Evolutionary conservation across 2,888 invertebrate species (phyloP).

Genomic region (Amphiduros pacificus): DNA sequence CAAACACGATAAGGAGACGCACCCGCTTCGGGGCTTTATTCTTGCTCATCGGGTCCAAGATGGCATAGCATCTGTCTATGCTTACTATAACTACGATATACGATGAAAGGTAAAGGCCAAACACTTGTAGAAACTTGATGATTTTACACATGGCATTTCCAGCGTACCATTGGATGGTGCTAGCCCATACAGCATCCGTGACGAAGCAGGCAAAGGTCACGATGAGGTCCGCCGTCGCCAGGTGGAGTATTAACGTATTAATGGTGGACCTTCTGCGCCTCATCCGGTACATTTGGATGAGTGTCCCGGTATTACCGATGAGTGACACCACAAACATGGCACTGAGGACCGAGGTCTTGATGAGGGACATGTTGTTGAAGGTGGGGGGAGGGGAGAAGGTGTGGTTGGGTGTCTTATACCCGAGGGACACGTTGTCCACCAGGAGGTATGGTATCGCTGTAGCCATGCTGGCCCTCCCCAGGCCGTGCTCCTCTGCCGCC

Average conservation of each 20-base stretch:
- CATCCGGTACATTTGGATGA: slow-evolving; percentile 74
- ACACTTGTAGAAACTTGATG: slow-evolving; percentile 81
- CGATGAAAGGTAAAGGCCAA: slow-evolving; percentile 79
- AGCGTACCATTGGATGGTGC: slow-evolving; percentile 79
- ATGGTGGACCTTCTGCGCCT: slow-evolving; percentile 57
- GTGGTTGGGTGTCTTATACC: no score
- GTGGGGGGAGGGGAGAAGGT: slow-evolving; percentile 63
- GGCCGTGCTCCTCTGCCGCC: no score
- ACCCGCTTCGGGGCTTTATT: slow-evolving; percentile 69
- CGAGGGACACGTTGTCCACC: no score
- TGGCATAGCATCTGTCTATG: slow-evolving; percentile 75
- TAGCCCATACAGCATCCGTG: slow-evolving; percentile 80
- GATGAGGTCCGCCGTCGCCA: slow-evolving; percentile 80
- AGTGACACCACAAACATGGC: slow-evolving; percentile 75
- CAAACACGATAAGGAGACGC: slow-evolving; percentile 64
- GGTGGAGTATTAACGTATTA: slow-evolving; percentile 77
- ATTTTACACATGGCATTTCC: slow-evolving; percentile 77
- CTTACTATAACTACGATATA: slow-evolving; percentile 82
- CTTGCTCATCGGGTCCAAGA: slow-evolving; percentile 70
- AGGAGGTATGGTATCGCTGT: no score
- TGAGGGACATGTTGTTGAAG: slow-evolving; percentile 68
- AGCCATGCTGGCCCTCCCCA: no score
- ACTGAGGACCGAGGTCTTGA: slow-evolving; percentile 71
- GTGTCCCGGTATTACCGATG: slow-evolving; percentile 75
- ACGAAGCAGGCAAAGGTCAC: slow-evolving; percentile 81